Base-by-base conservation (phyloP, 2,113 vertebrate species). In the Neomonachus schauinslandi region DNA sequence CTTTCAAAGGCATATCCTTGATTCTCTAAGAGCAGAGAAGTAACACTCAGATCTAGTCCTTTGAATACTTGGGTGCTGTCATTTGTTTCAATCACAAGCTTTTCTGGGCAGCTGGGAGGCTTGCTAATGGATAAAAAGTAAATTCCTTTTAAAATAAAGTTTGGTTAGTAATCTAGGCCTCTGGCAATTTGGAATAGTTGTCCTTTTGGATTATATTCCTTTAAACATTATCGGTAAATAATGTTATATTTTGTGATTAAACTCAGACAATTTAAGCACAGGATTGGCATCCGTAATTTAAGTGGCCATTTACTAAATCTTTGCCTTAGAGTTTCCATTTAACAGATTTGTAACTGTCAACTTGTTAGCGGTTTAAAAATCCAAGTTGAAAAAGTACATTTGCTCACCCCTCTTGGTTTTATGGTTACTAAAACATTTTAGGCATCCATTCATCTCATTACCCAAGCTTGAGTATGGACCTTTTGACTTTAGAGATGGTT, bases 71-170 rank as follows among this genome's bases (percentile, higher is more conserved):
- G 57, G 36, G 33, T 51, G 12, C 26, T n/a, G 15, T 59, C 86
- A 28, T 80, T 92, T 72, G 13, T 86, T 61, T 72, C 33, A 18
- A 12, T 71, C 53, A 63, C 84, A 84, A 33, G 42, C 24, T 89
- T 93, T 69, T 89, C n/a, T 49, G 28, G 53, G 42, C 28, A 39
- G 5, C 59, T 31, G 15, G 72, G 33, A 92, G 7, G 18, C 61
- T 79, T 46, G 84, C 59, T 84, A 31, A 84, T 89, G 59, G 49
- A 71, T 67, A n/a, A 74, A 88, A 91, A 90, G 63, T 26, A 59
- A 91, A 67, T 88, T 82, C 33, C 7, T 96, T 83, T 69, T 21
- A 69, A 84, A 97, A 79, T 84, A 84, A 83, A 53, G 59, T 63
- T 95, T 83, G 71, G 26, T 51, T 92, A 55, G n/a, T 95, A 79